Conservation (phyloP, 2,888 invertebrate genomes). For the Maniola hyperantus region DNA sequence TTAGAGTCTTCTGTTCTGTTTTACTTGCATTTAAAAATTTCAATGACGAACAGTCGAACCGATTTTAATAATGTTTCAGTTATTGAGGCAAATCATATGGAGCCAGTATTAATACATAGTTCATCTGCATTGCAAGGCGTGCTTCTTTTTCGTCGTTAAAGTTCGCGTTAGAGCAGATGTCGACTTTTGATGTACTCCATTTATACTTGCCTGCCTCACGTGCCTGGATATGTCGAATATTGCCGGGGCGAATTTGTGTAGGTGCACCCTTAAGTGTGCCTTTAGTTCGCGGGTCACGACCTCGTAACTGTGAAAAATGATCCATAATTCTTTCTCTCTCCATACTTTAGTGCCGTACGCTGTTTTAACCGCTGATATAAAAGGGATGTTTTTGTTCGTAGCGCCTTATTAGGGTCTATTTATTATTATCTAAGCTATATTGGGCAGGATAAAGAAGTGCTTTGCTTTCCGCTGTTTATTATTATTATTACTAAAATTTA, state of each 20-base stretch:
- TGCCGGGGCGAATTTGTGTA: constrained; percentile 3
- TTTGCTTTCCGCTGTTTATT: neutral
- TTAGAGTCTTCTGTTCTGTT: too few species aligned
- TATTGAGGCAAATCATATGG: too few species aligned
- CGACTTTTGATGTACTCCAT: neutral
- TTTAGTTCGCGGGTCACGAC: neutral
- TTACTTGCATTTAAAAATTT: too few species aligned
- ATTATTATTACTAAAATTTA: too few species aligned
- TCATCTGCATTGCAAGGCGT: too few species aligned
- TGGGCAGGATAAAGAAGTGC: neutral
- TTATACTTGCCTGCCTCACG: neutral
- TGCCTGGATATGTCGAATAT: neutral
- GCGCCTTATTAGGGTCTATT: neutral
- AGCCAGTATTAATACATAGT: too few species aligned
- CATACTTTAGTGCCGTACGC: neutral
- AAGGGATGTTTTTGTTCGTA: neutral
- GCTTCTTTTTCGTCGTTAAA: too few species aligned
- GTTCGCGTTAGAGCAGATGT: too few species aligned
- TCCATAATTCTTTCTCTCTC: neutral
- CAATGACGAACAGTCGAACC: too few species aligned
- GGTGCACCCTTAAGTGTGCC: neutral
- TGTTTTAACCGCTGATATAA: neutral
- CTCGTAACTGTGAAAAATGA: constrained; percentile 5
- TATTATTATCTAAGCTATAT: neutral
- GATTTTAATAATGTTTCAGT: too few species aligned